These are phyloP conservation scores for Leucophora obtusa DNA, from an alignment of 2,888 invertebrate genomes.

Conservation along the genomic window DNA sequence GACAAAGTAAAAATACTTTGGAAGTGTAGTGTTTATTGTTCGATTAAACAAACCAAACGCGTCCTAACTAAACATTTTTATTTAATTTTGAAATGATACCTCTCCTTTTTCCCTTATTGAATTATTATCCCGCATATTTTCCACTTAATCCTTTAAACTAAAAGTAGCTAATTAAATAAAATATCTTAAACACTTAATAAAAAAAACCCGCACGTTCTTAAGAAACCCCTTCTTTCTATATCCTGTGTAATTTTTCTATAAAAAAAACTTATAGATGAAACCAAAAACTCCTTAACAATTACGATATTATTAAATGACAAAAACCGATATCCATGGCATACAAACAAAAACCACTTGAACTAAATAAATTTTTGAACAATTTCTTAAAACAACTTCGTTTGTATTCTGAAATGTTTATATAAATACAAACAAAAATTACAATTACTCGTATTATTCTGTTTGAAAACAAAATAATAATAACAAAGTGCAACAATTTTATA, in stretches of 20 bases:
- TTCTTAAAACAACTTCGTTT: slow-evolving; percentile 1
- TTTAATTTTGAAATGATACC: too few relatives aligned
- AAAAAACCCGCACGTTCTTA: slow-evolving; percentile 49
- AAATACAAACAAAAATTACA: slow-evolving; percentile 16
- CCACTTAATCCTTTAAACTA: slow-evolving; percentile 35
- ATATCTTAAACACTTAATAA: slow-evolving; percentile 28
- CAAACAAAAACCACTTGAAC: slow-evolving; percentile 59
- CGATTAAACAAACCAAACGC: too few relatives aligned
- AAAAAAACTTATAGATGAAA: slow-evolving; percentile 35
- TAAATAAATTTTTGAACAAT: slow-evolving; percentile 42
- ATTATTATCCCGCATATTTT: slow-evolving; percentile 46
- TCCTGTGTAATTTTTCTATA: neutral
- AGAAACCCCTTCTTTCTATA: neutral
- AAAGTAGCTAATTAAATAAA: slow-evolving; percentile 41
- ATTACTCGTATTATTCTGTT: neutral
- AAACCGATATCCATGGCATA: slow-evolving; percentile 12
- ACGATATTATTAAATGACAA: slow-evolving; percentile 30
- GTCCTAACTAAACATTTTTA: too few relatives aligned
- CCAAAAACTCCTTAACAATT: slow-evolving; percentile 39
- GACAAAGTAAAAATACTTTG: too few relatives aligned
- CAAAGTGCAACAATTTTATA: slow-evolving; percentile 46
- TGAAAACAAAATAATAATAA: slow-evolving; percentile 8
- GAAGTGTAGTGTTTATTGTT: too few relatives aligned
- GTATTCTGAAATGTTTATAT: slow-evolving; percentile 41
- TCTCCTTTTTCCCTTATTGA: neutral